Base-by-base conservation (phyloP, 2,113 vertebrate genomes). In the Poeciliopsis prolifica region DNA sequence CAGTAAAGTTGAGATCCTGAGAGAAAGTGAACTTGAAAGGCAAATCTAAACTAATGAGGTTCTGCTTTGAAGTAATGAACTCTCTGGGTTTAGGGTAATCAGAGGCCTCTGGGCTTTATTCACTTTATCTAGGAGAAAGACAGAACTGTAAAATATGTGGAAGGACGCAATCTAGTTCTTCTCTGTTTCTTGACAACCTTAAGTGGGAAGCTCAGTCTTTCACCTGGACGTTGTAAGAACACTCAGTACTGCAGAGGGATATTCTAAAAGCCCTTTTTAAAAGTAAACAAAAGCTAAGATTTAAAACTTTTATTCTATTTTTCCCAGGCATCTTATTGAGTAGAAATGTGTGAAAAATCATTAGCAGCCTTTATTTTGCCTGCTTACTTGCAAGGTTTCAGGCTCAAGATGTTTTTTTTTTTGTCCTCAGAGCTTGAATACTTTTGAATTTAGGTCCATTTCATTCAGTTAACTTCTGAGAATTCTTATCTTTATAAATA, bases 61-160 rank as follows among this genome's bases (percentile, higher is more conserved):
- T 91, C 70, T 71, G 81, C 90, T 90, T 90, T 92, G 89, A 93
- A 91, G 90, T 90, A 88, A 91, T 92, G 85, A 89, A 89, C 81
- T 89, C 84, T 82, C 68, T 77, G 79, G 85, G 82, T 91, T 88
- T 83, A 60, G 78, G 83, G 69, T 91, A 91, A 92, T 90, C 81
- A 72, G 19, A 22, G 68, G 86, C 87, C 89, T 86, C 75, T 81
- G 80, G 88, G 87, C 83, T 86, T 85, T 64, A 72, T 68, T 85
- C 33, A 44, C 15, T 84, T 82, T 79, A 89, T 88, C 89, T 68
- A 24, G 11, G 64, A 87, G 79, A 78, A 70, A 86, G 75, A 80
- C 83, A 82, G 72, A 10, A 58, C 51, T 58, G 24, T 58, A 60
- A 72, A 80, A 48, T 86, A 67, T 30, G 33, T 64, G 37, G 67